Evolutionary conservation across 2,797 vertebrate genomes (phyloP), one percentile per base, ranked within the genome.

Genomic region (Anguilla obscura): DNA sequence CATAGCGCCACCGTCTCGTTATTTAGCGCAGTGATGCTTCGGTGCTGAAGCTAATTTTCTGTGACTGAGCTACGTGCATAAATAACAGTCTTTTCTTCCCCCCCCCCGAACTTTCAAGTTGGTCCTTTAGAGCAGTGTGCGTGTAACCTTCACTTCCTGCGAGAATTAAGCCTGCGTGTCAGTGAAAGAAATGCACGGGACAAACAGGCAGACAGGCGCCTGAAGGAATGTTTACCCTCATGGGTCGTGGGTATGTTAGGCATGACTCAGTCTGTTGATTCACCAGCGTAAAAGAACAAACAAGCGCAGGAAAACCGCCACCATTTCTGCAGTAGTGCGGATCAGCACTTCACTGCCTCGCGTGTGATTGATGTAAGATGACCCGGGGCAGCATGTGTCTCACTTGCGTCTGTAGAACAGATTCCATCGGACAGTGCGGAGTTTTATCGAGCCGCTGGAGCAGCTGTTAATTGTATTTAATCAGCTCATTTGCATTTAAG

Each of bases 391-490:
- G 24, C 45, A 45, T 4, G 0, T n/a, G 79, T 50, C 40, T 50
- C 45, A 0, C 21, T 0, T 24, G 5, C 10, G 21, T 82, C 18
- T 48, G 79, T 50, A 82, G 74, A 16, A n/a, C 45, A 50, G 21
- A 50, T 50, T 50, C 40, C n/a, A 50, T 6, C 12, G 40, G 45
- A 50, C 79, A 82, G 79, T 50, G 14, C 16, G 21, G 79, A 45
- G 50, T 82, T 82, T n/a, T 7, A 82, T 50, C 45, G 10, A 50
- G 27, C 45, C 18, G 18, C n/a, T 3, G 45, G 45, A 82, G n/a
- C 79, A 82, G 79, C 79, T 50, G 79, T 48, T 82, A n/a, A 82
- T 48, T 50, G 79, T 50, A 2, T 50, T 82, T 50, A 82, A 82
- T 82, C 79, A n/a, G 40, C 45, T 50, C 79, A 24, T 82, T 21